phyloP scores from a whole-genome alignment of 2,113 vertebrate genomes.

The Charina bottae region DNA sequence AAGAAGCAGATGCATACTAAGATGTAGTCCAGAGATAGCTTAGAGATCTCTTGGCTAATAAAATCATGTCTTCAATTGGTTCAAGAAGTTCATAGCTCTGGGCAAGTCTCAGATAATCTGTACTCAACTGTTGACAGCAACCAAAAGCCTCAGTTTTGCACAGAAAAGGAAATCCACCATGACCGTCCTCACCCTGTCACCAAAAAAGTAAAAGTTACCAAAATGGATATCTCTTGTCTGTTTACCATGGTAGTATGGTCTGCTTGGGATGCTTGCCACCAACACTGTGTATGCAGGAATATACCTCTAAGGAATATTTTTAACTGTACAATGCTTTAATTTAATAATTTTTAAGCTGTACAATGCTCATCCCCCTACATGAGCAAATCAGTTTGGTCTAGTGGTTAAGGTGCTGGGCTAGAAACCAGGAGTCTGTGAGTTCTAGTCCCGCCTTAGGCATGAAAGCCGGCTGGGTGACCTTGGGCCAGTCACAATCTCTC shows the following conservation, averaged over 20 bases:
- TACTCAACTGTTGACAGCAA: background rate
- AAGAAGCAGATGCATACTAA: background rate
- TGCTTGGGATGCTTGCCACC: background rate
- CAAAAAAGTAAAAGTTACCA: background rate
- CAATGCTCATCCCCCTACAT: background rate
- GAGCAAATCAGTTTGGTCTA: too few species aligned
- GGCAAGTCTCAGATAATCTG: background rate
- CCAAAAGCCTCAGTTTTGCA: background rate
- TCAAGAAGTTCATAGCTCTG: background rate
- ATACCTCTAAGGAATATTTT: background rate
- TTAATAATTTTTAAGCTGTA: too few species aligned
- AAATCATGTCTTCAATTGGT: background rate
- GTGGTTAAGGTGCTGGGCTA: too few species aligned
- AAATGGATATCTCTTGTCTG: background rate
- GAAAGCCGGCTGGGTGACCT: too few species aligned
- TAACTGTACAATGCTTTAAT: too few species aligned
- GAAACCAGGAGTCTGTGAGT: too few species aligned
- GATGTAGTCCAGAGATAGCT: background rate
- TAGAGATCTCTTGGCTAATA: background rate
- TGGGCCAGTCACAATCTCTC: too few species aligned
- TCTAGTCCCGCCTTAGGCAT: too few species aligned
- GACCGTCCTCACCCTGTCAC: background rate
- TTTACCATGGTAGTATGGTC: background rate
- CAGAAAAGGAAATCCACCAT: background rate
- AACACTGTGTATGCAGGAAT: background rate